Evolutionary conservation across 2,797 vertebrate species (phyloP).

Genomic region (Silurus aristotelis): DNA sequence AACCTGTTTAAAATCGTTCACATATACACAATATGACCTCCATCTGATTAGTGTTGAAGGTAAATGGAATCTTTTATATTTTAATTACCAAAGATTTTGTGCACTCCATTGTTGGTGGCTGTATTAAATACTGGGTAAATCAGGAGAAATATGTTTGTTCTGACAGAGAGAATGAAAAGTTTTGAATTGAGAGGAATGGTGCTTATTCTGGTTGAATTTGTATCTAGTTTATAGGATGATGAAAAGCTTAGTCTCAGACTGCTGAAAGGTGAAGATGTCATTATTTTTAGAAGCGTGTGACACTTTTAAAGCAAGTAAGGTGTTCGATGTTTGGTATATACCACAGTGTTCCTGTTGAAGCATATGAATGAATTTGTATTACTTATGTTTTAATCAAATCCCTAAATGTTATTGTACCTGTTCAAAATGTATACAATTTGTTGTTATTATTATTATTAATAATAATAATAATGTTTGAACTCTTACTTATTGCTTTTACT

Average conservation of each 20-base stretch:
- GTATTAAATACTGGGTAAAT: neutral
- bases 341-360: neutral
- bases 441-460: neutral
- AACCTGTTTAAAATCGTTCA: neutral
- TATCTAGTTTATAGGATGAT: neutral
- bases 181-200: neutral
- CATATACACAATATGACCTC: neutral
- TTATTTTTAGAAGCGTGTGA: neutral
- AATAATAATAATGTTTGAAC: neutral
- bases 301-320: neutral
- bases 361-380: neutral
- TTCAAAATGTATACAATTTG: neutral
- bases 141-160: neutral
- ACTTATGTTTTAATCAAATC: neutral
- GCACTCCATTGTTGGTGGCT: neutral
- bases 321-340: neutral
- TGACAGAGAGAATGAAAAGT: neutral
- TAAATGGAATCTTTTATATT: neutral
- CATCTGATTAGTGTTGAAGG: neutral
- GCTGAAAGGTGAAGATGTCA: neutral
- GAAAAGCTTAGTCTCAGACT: neutral
- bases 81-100: neutral
- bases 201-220: neutral
- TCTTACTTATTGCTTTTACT: neutral
- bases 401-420: neutral